A percentile compares a stretch with the other conserved stretches of the same genome.
phyloP scores from a whole-genome alignment of 2,797 vertebrate species.

The Acanthurus leucopareius region DNA sequence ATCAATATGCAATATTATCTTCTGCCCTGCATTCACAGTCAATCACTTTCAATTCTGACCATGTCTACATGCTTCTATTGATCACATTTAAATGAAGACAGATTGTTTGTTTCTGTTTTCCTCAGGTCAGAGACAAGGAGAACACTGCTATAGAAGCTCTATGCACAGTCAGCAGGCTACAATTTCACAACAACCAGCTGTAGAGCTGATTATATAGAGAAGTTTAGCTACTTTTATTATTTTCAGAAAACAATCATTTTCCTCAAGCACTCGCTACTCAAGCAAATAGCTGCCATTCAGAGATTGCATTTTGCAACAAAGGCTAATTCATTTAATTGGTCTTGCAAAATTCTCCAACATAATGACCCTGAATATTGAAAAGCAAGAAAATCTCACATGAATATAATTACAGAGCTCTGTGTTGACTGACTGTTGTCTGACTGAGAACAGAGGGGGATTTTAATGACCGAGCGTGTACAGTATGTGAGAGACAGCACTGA shows the following conservation, averaged over 20 bases:
- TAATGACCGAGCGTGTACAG: slow-evolving; percentile 27
- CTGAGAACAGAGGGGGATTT: slow-evolving; percentile 40
- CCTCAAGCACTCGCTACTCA: slow-evolving; percentile 34
- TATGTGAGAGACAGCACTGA: slow-evolving; percentile 6
- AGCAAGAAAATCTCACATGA: slow-evolving; percentile 29
- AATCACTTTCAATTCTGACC: slow-evolving; percentile 49
- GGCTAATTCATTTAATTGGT: slow-evolving; percentile 40
- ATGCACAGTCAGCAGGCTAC: slow-evolving; percentile 17
- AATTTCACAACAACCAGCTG: slow-evolving; percentile 31
- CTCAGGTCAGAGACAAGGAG: slow-evolving; percentile 36
- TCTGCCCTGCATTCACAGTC: slow-evolving; percentile 23
- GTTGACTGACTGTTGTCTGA: slow-evolving; percentile 25
- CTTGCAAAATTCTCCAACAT: slow-evolving; percentile 36
- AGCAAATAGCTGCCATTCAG: slow-evolving; percentile 45
- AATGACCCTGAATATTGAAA: slow-evolving; percentile 55
- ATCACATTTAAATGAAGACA: slow-evolving; percentile 59
- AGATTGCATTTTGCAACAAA: slow-evolving; percentile 33
- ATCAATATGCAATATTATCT: neutral
- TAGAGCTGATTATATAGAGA: slow-evolving; percentile 15
- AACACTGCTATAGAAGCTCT: neutral
- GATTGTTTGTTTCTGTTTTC: slow-evolving; percentile 26
- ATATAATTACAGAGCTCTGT: slow-evolving; percentile 35
- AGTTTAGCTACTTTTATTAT: slow-evolving; percentile 21
- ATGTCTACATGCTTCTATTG: slow-evolving; percentile 40
- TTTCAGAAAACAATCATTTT: slow-evolving; percentile 43